Conservation (phyloP, 1,140 invertebrate species). For the Trialeurodes vaporariorum region DNA sequence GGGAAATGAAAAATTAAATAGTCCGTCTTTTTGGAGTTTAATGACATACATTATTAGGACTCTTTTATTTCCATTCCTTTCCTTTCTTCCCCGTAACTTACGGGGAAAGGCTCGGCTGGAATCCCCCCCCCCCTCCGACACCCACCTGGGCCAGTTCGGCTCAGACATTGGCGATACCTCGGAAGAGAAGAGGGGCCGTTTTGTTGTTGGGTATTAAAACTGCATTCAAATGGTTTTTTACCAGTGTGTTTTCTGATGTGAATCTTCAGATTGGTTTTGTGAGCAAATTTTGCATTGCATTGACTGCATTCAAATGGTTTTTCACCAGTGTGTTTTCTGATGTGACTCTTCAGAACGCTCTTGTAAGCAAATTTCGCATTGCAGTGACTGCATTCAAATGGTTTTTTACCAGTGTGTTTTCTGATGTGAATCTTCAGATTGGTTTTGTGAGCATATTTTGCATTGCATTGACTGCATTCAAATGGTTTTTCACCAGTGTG, state of each 20-base stretch:
- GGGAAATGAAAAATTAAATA: too few species aligned
- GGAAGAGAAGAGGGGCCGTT: too few species aligned
- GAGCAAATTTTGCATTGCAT: constrained; percentile 41
- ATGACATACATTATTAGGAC: too few species aligned
- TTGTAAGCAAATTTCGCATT: constrained; percentile 32
- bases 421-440: constrained; percentile 17
- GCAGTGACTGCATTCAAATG: constrained; percentile 36
- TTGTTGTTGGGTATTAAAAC: too few species aligned
- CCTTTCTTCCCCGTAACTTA: too few species aligned
- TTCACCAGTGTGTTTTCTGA: constrained; percentile 19
- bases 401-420: constrained; percentile 22
- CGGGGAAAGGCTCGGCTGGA: too few species aligned
- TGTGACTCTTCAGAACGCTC: constrained; percentile 14
- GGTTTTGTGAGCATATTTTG: constrained; percentile 55
- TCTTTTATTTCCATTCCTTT: too few species aligned
- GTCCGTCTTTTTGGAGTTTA: too few species aligned
- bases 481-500: constrained; percentile 37
- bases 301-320: constrained; percentile 18
- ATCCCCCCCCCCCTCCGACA: too few species aligned
- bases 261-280: constrained; percentile 48
- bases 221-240: constrained; percentile 19
- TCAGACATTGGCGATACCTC: too few species aligned
- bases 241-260: constrained; percentile 42
- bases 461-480: constrained; percentile 49
- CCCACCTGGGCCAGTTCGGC: too few species aligned